Base-by-base conservation (phyloP, 2,113 vertebrate species). In the Ochotona curzoniae region DNA sequence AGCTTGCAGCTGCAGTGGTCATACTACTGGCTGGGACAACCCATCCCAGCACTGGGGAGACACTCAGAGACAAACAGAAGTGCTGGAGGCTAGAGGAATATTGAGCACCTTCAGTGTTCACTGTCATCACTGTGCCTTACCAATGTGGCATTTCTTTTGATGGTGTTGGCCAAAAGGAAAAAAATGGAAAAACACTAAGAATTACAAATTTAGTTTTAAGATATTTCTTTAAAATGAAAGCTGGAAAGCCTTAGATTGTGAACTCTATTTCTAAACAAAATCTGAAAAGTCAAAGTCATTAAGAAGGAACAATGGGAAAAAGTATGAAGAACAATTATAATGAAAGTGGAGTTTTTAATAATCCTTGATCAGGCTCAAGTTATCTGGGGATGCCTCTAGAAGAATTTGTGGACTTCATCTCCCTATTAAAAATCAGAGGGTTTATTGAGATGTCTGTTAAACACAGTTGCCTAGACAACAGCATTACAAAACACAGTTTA, bases 281-380 rank as follows among this genome's bases (percentile, higher is more conserved):
- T 12, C 28, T 87, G 32, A 87, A 81, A 94, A 64, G 64, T 91
- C 21, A 67, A 93, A 81, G 67, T 66, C 64, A 74, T 83, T 87
- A 76, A 64, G 54, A 88, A 81, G 23, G 11, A 67, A 7, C 44
- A 47, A 73, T 82, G 67, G 71, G 11, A 69, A 70, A 83, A 91
- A 49, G 20, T 54, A 69, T 35, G 13, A 51, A 10, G 8, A 44
- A 20, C 21, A 75, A 12, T 28, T 84, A 21, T 78, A 78, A 81
- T 28, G 57, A 81, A 67, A 35, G 18, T 30, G 67, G n/a, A 71
- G 25, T 69, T 51, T 69, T 84, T 73, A 78, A n/a, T 92, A 83
- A 88, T 17, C 35, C 54, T 70, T 57, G 44, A 32, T 71, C 25
- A 81, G 14, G 28, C 64, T 84, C 47, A 70, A 71, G 85, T 71